Evolutionary conservation across 2,888 invertebrate genomes (phyloP), one percentile per base, ranked within the genome.

Genomic region (Plebejus melissa): DNA sequence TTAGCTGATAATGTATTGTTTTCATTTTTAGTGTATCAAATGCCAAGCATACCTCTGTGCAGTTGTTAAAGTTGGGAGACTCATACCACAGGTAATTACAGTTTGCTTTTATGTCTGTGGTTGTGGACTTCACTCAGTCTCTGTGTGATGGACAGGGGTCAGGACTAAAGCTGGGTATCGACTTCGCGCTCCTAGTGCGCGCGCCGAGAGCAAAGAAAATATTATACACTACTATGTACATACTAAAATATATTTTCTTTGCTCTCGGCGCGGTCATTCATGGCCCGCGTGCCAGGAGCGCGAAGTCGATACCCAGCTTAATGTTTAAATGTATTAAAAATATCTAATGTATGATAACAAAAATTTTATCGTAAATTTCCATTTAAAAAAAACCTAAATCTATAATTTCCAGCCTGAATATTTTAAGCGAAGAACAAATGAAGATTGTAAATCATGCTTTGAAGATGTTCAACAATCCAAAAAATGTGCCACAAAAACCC

Each of bases 361-460:
- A 4, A n/a, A 57, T 57, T n/a, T 57, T 16, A 22, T 22, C 22
- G 22, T 22, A 22, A 22, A 22, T 22, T 22, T 22, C 22, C 16
- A n/a, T 16, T 4, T 16, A n/a, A 5, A 16, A 2, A 7, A 28
- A 22, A 58, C 22, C 60, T 9, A 22, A 6, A 57, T 74, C 1
- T 60, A 22, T 22, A 22, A 22, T 70, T 82, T 90, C 38, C 84
- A 93, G 93, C 82, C 85, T 93, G 77, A 92, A 90, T 79, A 86
- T 90, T 77, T 82, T 93, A 46, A 91, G 84, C 74, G 85, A 88
- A 79, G 88, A 89, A 50, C 91, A 93, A 80, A 88, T 91, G 85
- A 90, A 90, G 78, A 88, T 92, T 84, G 92, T 93, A 1, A 90
- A 90, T 78, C 88, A 93, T 79, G 91, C 91, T 0, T 78, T 92